Base-by-base conservation (phyloP, 2,797 vertebrate species). In the Dendrocincla fuliginosa region DNA sequence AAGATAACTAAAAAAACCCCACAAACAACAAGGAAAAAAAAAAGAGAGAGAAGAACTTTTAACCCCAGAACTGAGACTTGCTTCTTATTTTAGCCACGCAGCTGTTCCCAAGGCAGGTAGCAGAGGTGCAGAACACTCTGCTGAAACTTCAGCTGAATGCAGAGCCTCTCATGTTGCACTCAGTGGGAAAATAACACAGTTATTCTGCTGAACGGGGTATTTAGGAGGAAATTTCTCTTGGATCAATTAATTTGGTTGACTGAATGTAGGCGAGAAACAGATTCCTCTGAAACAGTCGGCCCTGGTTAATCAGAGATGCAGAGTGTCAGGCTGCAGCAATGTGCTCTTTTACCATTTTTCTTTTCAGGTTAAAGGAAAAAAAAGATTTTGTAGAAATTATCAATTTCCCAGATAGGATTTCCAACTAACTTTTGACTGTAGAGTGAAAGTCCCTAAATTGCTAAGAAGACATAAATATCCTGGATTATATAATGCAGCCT, bases 401-500 rank as follows among this genome's bases (percentile, higher is more conserved):
- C 4, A 2, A 0, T 61, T 91, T 68, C 53, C 82, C 42, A 59
- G 2, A 24, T 39, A 74, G 1, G 2, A 67, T 33, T 81, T 75
- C 69, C 28, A 46, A 65, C 13, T 55, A 55, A 68, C 92, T 81
- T 84, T 63, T 78, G 69, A 86, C 69, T 76, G 50, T 30, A 41
- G 20, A 76, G 44, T 41, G 61, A 88, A 84, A 84, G 83, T 50
- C 59, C 25, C n/a, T 81, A 33, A 85, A 84, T 19, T 74, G 39
- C 73, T 27, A 4, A 25, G 78, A 89, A 90, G 76, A 56, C 69
- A 73, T 57, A 65, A 95, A 93, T 84, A 73, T 76, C 76, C 56
- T 25, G 11, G 41, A 35, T 94, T 96, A 91, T 61, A 61, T 91
- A 94, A 91, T 3, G 20, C 75, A 92, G 64, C 50, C 50, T 86